Percentiles rank a stretch among this genome's conserved stretches.
Evolutionary conservation across 2,888 invertebrate species (phyloP).

Genomic region (Lasiommata megera): DNA sequence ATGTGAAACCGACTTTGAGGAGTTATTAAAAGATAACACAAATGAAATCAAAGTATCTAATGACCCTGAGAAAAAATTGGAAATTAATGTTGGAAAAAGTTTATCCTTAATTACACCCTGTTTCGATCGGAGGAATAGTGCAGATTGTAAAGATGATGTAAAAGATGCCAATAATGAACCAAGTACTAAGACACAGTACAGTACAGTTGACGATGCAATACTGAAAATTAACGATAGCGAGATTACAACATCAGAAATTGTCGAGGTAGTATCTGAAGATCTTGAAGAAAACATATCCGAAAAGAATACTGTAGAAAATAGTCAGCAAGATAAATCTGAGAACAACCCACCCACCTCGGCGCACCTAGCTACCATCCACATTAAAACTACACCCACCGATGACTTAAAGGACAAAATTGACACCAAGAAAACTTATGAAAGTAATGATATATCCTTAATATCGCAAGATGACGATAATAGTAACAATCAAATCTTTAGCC

Average conservation of each 20-base stretch:
- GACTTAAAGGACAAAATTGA: slow-evolving; percentile 3
- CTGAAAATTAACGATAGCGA: slow-evolving; percentile 17
- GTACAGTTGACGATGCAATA: slow-evolving; percentile 9
- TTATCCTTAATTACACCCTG: slow-evolving; percentile 49
- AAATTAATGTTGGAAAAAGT: slow-evolving; percentile 65
- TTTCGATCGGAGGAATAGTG: slow-evolving; percentile 33
- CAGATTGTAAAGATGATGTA: slow-evolving; percentile 24
- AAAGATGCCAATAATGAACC: slow-evolving; percentile 18
- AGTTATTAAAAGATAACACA: slow-evolving; percentile 72
- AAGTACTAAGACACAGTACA: not conserved
- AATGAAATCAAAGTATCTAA: slow-evolving; percentile 74
- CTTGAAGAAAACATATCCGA: slow-evolving; percentile 12
- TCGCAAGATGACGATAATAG: slow-evolving; percentile 29
- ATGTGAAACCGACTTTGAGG: slow-evolving; percentile 77
- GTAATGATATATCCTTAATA: slow-evolving; percentile 8
- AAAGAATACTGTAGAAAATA: slow-evolving; percentile 7
- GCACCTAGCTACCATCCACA: no score
- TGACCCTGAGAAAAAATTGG: slow-evolving; percentile 66
- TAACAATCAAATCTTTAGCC: slow-evolving; percentile 39
- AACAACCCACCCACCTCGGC: no score
- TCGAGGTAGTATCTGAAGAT: slow-evolving; percentile 1
- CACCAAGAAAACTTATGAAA: slow-evolving; percentile 4
- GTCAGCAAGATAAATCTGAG: slow-evolving; percentile 6
- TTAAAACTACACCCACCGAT: no score
- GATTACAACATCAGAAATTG: not conserved